phyloP scores from a whole-genome alignment of 2,888 invertebrate species.

The Eupithecia subumbrata region DNA sequence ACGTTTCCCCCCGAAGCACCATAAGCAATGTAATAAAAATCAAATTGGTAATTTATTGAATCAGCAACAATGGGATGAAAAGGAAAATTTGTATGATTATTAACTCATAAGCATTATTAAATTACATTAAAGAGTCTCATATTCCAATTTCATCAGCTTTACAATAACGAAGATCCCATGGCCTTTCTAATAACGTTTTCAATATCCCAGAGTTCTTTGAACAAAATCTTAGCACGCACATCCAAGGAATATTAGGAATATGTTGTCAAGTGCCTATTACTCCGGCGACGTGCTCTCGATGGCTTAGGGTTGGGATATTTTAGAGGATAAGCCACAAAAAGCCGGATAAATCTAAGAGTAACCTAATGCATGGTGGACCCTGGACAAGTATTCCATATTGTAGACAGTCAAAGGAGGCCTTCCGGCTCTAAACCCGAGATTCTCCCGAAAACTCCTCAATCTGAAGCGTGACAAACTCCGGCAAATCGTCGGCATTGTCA shows the following conservation, averaged over 20 bases:
- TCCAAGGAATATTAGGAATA: conserved; percentile 29
- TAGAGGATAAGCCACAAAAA: conserved; percentile 7
- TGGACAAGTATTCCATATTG: too few relatives aligned
- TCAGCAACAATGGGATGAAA: neutral
- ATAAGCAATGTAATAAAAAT: neutral
- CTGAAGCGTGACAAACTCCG: too few relatives aligned
- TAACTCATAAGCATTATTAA: neutral
- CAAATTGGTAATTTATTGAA: neutral
- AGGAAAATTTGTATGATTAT: neutral
- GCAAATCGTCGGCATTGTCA: too few relatives aligned
- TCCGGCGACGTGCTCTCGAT: conserved; percentile 24
- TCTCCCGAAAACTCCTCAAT: too few relatives aligned
- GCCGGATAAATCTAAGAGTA: conserved; percentile 10
- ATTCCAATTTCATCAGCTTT: conserved; percentile 27
- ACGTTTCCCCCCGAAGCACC: neutral
- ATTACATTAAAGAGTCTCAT: neutral
- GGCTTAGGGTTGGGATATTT: neutral
- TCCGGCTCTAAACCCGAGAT: too few relatives aligned
- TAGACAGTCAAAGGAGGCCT: too few relatives aligned
- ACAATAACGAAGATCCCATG: conserved; percentile 15
- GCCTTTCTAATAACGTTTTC: conserved; percentile 17
- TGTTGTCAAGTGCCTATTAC: conserved; percentile 46
- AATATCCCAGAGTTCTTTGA: conserved; percentile 20
- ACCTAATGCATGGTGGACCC: neutral
- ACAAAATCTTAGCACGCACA: conserved; percentile 34